Evolutionary conservation across 2,797 vertebrate species (phyloP).

Genomic region (Alcedo atthis): DNA sequence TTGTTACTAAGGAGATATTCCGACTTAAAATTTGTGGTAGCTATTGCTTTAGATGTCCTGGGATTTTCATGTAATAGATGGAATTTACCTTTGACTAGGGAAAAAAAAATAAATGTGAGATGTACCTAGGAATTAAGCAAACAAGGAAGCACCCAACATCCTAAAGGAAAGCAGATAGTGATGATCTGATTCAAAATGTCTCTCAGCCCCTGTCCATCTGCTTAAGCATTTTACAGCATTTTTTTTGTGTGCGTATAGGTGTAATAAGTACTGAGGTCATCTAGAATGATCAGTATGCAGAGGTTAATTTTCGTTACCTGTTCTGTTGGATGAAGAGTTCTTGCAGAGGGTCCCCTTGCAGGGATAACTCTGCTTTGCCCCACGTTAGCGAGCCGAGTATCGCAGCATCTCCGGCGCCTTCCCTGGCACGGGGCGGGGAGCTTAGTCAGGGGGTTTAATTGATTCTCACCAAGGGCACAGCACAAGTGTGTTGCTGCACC

Average conservation of each 20-base stretch:
- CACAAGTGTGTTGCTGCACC: conserved; percentile 23
- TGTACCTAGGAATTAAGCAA: not conserved
- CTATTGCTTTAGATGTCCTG: not conserved
- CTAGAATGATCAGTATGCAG: not conserved
- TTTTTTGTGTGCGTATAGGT: accelerated
- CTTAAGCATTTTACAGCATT: not conserved
- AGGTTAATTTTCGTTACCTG: conserved; percentile 16
- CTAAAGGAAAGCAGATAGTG: not conserved
- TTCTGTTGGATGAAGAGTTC: not conserved
- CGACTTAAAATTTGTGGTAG: not conserved
- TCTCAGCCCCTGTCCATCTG: not conserved
- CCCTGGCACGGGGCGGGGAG: not conserved
- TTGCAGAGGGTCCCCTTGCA: not conserved
- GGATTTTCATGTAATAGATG: not conserved
- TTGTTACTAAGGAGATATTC: not conserved
- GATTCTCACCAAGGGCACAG: conserved; percentile 61
- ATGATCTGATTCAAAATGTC: not conserved
- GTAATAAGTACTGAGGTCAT: not conserved
- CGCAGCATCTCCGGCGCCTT: not conserved
- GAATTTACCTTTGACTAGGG: not conserved
- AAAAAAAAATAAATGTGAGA: not conserved
- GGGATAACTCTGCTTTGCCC: conserved; percentile 19
- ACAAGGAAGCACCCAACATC: not conserved
- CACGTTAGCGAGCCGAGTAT: conserved; percentile 37
- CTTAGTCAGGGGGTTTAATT: conserved; percentile 62